phyloP scores from a whole-genome alignment of 2,113 vertebrate species.

The Irena cyanogastra region DNA sequence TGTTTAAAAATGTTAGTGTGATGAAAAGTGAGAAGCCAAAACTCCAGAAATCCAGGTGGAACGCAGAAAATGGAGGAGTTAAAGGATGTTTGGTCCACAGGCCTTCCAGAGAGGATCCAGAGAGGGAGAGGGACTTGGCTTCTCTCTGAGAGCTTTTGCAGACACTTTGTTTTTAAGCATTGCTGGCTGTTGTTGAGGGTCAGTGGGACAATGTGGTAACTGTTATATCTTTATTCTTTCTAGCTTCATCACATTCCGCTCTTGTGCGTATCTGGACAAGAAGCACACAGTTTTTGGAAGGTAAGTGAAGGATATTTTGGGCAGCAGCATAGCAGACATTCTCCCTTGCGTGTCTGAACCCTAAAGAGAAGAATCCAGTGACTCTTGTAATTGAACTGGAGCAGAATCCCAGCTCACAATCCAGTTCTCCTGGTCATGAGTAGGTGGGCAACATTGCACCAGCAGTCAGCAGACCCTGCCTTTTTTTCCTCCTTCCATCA shows the following conservation, averaged over 20 bases:
- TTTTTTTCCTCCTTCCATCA: neutral
- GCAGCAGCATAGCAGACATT: neutral
- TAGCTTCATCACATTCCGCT: conserved; percentile 97
- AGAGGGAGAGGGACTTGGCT: neutral
- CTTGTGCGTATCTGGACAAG: conserved; percentile 90
- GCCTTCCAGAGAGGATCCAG: neutral
- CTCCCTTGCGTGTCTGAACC: neutral
- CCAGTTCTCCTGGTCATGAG: neutral
- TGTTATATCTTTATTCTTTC: neutral
- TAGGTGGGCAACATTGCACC: neutral
- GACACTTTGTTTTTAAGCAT: neutral
- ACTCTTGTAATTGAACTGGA: neutral
- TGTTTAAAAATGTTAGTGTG: neutral
- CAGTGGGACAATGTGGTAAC: neutral
- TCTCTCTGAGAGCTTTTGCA: neutral
- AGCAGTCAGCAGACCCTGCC: neutral
- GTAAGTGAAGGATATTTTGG: conserved; percentile 61
- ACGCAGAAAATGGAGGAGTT: neutral
- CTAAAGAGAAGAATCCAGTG: neutral
- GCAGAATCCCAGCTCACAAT: neutral
- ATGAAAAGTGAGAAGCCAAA: neutral
- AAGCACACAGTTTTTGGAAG: conserved; percentile 96
- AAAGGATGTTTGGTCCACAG: neutral
- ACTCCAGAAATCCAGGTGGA: neutral
- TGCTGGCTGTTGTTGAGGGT: neutral